These are phyloP conservation scores for Holothuria leucospilota DNA, from an alignment of 53 echinoderm and acorn worm species.

Conservation along the genomic window DNA sequence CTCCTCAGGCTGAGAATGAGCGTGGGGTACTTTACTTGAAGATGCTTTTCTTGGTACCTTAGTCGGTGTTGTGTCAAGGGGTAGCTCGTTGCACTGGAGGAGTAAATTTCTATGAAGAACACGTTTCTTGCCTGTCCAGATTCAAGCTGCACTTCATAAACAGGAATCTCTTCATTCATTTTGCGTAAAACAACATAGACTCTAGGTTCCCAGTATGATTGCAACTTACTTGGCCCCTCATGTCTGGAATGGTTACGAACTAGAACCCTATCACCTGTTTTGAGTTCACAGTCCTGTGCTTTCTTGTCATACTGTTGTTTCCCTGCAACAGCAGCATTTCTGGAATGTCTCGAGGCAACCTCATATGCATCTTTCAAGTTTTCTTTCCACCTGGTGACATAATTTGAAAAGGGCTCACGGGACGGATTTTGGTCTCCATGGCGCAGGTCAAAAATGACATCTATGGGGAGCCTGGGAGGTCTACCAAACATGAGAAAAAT, in stretches of 20 bases:
- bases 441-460: background rate
- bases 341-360: background rate
- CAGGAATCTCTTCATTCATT: constrained; percentile 13
- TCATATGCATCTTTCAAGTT: constrained; percentile 36
- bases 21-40: background rate
- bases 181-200: constrained; percentile 15
- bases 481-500: background rate
- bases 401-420: background rate
- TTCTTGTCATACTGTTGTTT: constrained; percentile 25
- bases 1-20: background rate
- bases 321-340: background rate
- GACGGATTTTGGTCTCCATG: background rate
- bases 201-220: constrained; percentile 16
- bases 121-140: background rate
- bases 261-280: constrained; percentile 14
- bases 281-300: background rate
- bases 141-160: constrained; percentile 27
- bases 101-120: constrained; percentile 28
- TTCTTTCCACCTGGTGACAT: constrained; percentile 39
- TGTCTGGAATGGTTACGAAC: constrained; percentile 1
- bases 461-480: background rate
- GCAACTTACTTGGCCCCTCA: constrained; percentile 32
- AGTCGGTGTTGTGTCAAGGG: background rate
- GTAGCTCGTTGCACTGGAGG: background rate
- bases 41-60: background rate